phyloP scores from a whole-genome alignment of 2,888 invertebrate genomes.

The Pegoplata infirma region DNA sequence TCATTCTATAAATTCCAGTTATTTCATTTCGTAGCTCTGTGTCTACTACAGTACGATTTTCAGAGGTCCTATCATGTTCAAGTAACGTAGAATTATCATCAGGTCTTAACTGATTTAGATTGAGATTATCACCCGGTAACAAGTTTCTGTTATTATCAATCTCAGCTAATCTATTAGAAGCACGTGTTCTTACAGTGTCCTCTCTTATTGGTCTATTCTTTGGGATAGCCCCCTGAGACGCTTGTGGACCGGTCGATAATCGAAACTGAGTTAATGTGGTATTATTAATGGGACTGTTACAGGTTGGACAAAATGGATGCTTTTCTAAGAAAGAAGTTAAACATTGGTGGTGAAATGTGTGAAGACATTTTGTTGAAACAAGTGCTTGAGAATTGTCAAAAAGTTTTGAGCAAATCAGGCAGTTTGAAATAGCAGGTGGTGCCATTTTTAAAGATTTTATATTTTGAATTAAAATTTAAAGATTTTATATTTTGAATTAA shows the following conservation, averaged over 20 bases:
- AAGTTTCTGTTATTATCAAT: no score
- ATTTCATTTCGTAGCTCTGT: not conserved
- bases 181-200: no score
- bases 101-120: no score
- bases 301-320: not conserved
- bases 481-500: no score
- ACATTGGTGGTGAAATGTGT: conserved; percentile 9
- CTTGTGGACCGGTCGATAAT: not conserved
- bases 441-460: not conserved
- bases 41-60: not conserved
- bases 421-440: not conserved
- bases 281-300: not conserved
- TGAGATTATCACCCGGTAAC: no score
- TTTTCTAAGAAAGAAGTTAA: not conserved
- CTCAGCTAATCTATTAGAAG: no score
- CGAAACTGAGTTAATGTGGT: not conserved
- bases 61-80: not conserved
- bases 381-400: not conserved
- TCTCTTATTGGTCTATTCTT: not conserved
- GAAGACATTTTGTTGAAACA: conserved; percentile 1
- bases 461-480: no score
- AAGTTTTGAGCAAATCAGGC: not conserved
- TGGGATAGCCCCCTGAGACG: not conserved
- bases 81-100: no score
- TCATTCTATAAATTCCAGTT: not conserved